Evolutionary conservation across 2,888 invertebrate species (phyloP).

Genomic region (Ormyrus labotus): DNA sequence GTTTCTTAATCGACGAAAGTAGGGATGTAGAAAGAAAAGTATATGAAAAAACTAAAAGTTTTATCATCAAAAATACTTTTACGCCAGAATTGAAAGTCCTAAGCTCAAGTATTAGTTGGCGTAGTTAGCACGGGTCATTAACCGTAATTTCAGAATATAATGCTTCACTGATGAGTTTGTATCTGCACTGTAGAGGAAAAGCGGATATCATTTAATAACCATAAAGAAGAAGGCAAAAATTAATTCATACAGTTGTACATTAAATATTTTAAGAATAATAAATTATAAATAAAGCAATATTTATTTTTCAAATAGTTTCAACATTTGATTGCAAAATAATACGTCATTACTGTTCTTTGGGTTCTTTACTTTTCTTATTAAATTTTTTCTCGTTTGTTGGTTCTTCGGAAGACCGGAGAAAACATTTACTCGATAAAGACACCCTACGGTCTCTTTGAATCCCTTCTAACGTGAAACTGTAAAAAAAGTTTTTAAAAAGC

Average conservation of each 20-base stretch:
- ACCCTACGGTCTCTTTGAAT: constrained; percentile 33
- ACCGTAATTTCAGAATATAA: background rate
- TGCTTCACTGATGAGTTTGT: constrained; percentile 1
- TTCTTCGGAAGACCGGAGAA: constrained; percentile 11
- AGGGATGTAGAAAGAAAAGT: no score
- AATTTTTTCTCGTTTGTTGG: background rate
- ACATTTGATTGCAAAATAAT: background rate
- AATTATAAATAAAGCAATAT: no score
- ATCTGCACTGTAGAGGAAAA: background rate
- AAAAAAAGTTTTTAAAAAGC: constrained; percentile 10
- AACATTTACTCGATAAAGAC: constrained; percentile 32
- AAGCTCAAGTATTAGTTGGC: background rate
- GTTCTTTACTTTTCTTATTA: background rate
- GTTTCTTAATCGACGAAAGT: no score
- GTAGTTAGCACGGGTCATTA: constrained; percentile 31
- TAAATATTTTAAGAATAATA: no score
- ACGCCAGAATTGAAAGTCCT: background rate
- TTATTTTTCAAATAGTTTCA: background rate
- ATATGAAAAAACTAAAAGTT: no score
- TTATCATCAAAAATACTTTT: background rate
- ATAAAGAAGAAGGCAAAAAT: background rate
- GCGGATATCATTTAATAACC: background rate
- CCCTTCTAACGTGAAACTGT: background rate
- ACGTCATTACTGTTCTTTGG: background rate
- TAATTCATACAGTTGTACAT: background rate